Evolutionary conservation across 2,113 vertebrate species (phyloP), one percentile per base, ranked within the genome.

Genomic region (Isurus oxyrinchus): DNA sequence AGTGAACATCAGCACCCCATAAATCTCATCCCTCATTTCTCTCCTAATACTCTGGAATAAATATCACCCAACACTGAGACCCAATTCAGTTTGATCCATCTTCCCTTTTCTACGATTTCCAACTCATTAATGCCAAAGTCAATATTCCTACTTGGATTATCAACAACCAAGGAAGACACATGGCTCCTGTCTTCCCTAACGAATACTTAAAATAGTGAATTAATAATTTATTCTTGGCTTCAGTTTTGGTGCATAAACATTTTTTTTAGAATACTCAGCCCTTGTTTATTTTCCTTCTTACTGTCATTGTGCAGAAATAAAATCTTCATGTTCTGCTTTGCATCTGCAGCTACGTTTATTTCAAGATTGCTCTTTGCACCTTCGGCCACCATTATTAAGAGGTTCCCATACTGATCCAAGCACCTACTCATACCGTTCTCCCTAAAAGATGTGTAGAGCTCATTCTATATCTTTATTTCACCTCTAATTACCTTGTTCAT

Each of bases 101-200:
- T 88, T 90, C 57, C 87, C 87, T 90, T 90, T 55, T 90, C 87
- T 90, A 90, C 27, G 49, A 90, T 57, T 35, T 90, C 87, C 53
- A 90, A 55, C 87, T 90, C 87, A 90, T 90, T 90, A 59, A 90
- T 6, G 49, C 53, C 86, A 10, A 81, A 40, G 86, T 88, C 86
- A 88, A 55, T 90, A 90, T 31, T 90, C 53, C 87, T 57, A 27
- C 87, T 90, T 90, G 87, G 87, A 57, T 90, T 90, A 90, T 90
- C 55, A 59, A 8, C 55, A 90, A 90, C 53, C 25, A 57, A 27
- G 87, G 55, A 90, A 55, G 53, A 57, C 44, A 53, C 44, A 53
- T 49, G 6, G 44, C 53, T 90, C 87, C 57, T 35, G 87, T 59
- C 87, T 59, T n/a, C 87, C 13, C 53, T 59, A 35, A 35, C 31